These are phyloP conservation scores for Volucella inflata DNA, from an alignment of 2,888 invertebrate species.

Conservation along the genomic window DNA sequence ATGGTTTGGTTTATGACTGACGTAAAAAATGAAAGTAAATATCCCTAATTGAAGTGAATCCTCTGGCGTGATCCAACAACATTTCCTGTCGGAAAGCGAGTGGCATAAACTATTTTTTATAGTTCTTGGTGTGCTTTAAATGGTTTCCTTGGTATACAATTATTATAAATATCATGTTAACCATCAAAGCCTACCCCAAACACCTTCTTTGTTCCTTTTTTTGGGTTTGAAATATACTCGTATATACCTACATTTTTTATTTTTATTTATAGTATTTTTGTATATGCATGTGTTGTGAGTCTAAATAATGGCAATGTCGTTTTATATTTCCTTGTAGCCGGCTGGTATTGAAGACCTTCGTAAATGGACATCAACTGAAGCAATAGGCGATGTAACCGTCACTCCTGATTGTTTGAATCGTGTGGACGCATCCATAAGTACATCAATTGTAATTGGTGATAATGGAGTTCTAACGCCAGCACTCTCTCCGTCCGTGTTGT, in stretches of 20 bases:
- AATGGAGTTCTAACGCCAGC: slow-evolving; percentile 82
- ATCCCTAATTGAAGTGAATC: slow-evolving; percentile 52
- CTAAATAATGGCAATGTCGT: neutral
- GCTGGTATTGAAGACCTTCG: slow-evolving; percentile 91
- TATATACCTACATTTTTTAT: too few species aligned
- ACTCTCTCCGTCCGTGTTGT: slow-evolving; percentile 83
- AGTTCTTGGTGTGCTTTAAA: slow-evolving; percentile 15
- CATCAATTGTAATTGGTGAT: slow-evolving; percentile 81
- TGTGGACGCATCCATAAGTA: slow-evolving; percentile 85
- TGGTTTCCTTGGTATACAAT: slow-evolving; percentile 2
- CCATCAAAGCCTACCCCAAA: slow-evolving; percentile 17
- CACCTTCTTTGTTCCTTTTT: neutral
- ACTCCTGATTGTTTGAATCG: slow-evolving; percentile 91
- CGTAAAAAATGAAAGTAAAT: slow-evolving; percentile 51
- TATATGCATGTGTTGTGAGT: too few species aligned
- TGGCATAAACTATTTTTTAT: slow-evolving; percentile 13
- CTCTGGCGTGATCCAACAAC: slow-evolving; percentile 59
- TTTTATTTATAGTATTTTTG: too few species aligned
- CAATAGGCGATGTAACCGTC: slow-evolving; percentile 91
- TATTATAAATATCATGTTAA: neutral
- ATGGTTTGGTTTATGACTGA: slow-evolving; percentile 58
- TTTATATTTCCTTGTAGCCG: slow-evolving; percentile 86
- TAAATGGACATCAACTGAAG: slow-evolving; percentile 90
- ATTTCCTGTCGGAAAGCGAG: slow-evolving; percentile 50
- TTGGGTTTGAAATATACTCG: neutral